Conservation (phyloP, 2,888 invertebrate species). For the Epinotia brunnichana region DNA sequence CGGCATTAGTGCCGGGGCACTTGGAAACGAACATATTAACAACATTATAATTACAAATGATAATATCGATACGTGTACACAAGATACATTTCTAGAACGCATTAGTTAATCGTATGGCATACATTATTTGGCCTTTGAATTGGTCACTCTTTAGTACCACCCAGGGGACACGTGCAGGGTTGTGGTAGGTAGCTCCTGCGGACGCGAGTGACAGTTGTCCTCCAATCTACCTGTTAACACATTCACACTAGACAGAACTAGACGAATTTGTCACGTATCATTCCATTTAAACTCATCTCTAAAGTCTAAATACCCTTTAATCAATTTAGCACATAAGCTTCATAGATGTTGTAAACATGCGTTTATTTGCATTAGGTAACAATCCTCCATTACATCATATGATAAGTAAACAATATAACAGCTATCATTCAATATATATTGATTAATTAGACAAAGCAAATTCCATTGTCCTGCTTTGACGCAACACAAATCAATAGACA, state of each 20-base stretch:
- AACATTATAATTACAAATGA: constrained; percentile 48
- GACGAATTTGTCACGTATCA: neutral
- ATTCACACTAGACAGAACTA: neutral
- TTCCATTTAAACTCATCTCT: too few species aligned
- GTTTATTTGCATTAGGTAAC: constrained; percentile 17
- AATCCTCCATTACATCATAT: constrained; percentile 10
- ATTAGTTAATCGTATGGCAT: too few species aligned
- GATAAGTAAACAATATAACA: constrained; percentile 23
- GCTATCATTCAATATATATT: constrained; percentile 46
- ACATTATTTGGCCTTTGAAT: too few species aligned
- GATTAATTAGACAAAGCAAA: constrained; percentile 53
- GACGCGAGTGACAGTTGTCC: too few species aligned
- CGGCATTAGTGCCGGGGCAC: constrained; percentile 53
- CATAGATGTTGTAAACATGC: neutral
- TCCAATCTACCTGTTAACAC: neutral
- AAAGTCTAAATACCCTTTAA: too few species aligned
- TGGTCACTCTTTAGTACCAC: too few species aligned
- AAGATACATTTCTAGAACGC: constrained; percentile 26
- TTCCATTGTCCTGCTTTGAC: constrained; percentile 63
- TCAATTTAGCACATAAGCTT: neutral
- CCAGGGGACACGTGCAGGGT: too few species aligned
- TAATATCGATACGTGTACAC: constrained; percentile 25
- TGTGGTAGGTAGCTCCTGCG: too few species aligned
- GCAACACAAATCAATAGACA: constrained; percentile 45
- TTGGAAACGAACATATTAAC: constrained; percentile 53